A percentile compares a stretch with the other conserved stretches of the same genome.
These are phyloP conservation scores for Anthonomus grandis DNA, from an alignment of 1,140 invertebrate species.

Conservation along the genomic window DNA sequence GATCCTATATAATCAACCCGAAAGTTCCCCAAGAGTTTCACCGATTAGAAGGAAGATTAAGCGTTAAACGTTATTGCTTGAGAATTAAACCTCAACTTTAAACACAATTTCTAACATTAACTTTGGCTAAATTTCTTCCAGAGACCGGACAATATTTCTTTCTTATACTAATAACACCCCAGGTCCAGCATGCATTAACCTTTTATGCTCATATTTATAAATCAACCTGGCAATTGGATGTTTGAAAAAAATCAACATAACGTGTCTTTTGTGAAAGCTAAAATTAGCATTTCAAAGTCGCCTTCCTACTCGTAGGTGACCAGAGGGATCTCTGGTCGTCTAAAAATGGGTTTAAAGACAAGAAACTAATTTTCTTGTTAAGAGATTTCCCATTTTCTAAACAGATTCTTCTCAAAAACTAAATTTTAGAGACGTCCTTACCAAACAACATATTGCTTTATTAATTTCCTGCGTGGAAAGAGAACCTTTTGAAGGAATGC, in stretches of 20 bases:
- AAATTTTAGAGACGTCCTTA: not conserved
- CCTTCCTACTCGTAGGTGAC: slow-evolving; percentile 42
- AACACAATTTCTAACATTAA: slow-evolving; percentile 23
- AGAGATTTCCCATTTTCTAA: not conserved
- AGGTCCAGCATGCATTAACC: too few relatives aligned
- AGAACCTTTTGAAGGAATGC: not conserved
- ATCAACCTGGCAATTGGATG: too few relatives aligned
- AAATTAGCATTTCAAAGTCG: slow-evolving; percentile 38
- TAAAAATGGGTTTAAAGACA: slow-evolving; percentile 16
- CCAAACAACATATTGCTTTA: too few relatives aligned
- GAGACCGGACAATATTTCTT: slow-evolving; percentile 30
- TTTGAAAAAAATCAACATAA: slow-evolving; percentile 35
- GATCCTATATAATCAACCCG: slow-evolving; percentile 41
- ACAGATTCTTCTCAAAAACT: slow-evolving; percentile 44
- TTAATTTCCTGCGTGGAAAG: not conserved
- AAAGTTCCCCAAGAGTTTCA: not conserved
- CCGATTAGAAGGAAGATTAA: slow-evolving; percentile 27
- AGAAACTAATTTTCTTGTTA: not conserved
- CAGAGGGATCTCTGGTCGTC: slow-evolving; percentile 10
- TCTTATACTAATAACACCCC: not conserved
- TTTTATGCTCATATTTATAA: too few relatives aligned
- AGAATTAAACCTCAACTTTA: slow-evolving; percentile 13
- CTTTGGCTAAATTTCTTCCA: slow-evolving; percentile 27
- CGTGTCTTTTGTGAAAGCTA: slow-evolving; percentile 31
- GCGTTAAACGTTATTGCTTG: too few relatives aligned